A percentile compares a stretch with the other conserved stretches of the same genome.
These are phyloP conservation scores for Acipenser transmontanus DNA, from an alignment of 2,797 vertebrate species.

Conservation along the genomic window DNA sequence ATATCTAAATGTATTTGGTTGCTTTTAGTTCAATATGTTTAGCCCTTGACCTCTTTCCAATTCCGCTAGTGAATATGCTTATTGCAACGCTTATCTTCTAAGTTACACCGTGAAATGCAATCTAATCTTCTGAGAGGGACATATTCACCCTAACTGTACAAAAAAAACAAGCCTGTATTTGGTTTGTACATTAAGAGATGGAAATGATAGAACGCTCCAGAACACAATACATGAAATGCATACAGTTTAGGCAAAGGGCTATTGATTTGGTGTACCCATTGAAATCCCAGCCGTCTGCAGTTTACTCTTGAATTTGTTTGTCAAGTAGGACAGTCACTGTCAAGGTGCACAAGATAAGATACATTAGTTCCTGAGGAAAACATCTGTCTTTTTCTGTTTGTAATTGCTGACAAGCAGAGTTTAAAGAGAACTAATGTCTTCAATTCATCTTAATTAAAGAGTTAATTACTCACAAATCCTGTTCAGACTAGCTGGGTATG, in stretches of 20 bases:
- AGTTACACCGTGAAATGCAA: neutral
- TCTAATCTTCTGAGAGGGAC: conserved; percentile 1
- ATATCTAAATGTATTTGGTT: neutral
- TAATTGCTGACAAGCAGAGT: conserved; percentile 63
- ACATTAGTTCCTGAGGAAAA: conserved; percentile 50
- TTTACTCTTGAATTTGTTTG: conserved; percentile 45
- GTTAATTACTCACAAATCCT: conserved; percentile 68
- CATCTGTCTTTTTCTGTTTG: conserved; percentile 63
- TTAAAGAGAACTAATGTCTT: conserved; percentile 66
- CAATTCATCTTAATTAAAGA: conserved; percentile 74
- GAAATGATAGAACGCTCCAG: neutral
- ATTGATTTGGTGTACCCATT: conserved; percentile 34
- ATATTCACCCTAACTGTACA: neutral
- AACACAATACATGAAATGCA: conserved; percentile 31
- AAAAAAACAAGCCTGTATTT: neutral
- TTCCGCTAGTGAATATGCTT: conserved; percentile 10
- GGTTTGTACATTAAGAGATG: conserved; percentile 4
- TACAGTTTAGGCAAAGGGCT: conserved; percentile 28
- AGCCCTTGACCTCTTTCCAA: conserved; percentile 5
- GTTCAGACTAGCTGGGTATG: conserved; percentile 47
- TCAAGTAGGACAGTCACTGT: conserved; percentile 42
- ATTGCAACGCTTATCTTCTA: neutral
- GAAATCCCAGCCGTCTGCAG: conserved; percentile 30
- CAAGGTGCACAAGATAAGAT: conserved; percentile 54
- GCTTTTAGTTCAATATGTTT: conserved; percentile 16